Evolutionary conservation across 2,888 invertebrate genomes (phyloP).

Genomic region (Drosophila diplacantha): DNA sequence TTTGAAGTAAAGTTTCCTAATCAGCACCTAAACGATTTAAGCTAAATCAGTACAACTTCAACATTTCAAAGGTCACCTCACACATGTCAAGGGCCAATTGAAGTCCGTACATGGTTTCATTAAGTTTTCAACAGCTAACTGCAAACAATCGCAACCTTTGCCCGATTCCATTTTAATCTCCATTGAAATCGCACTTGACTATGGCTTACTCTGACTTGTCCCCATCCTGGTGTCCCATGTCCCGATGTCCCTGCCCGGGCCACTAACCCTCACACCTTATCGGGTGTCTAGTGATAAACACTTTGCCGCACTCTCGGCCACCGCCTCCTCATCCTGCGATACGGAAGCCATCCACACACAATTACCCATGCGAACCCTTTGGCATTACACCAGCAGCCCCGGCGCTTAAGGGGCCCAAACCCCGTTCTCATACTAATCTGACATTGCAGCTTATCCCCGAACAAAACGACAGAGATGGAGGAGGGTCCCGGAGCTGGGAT

Average conservation of each 20-base stretch:
- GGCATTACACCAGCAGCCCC: constrained; percentile 52
- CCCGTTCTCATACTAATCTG: constrained; percentile 56
- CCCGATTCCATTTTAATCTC: constrained; percentile 26
- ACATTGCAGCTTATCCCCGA: constrained; percentile 58
- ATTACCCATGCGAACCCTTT: constrained; percentile 65
- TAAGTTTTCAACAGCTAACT: constrained; percentile 30
- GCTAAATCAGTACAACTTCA: constrained; percentile 1
- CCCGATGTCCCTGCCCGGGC: constrained; percentile 5
- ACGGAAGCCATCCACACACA: constrained; percentile 54
- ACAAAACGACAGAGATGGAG: constrained; percentile 16
- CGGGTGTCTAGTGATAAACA: constrained; percentile 33
- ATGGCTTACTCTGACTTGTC: constrained; percentile 10
- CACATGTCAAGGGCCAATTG: constrained; percentile 22
- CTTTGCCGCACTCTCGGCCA: constrained; percentile 31
- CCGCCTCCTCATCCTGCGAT: constrained; percentile 22
- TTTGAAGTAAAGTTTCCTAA: background rate
- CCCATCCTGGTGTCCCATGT: background rate
- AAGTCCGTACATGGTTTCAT: constrained; percentile 22
- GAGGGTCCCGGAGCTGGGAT: background rate
- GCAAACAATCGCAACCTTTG: constrained; percentile 10
- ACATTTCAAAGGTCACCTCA: constrained; percentile 6
- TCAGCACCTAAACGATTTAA: background rate
- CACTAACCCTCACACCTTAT: constrained; percentile 18
- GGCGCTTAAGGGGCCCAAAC: constrained; percentile 29
- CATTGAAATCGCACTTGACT: constrained; percentile 26